These are phyloP conservation scores for Drosophila navojoa DNA, from an alignment of 1,140 invertebrate genomes.

Conservation along the genomic window DNA sequence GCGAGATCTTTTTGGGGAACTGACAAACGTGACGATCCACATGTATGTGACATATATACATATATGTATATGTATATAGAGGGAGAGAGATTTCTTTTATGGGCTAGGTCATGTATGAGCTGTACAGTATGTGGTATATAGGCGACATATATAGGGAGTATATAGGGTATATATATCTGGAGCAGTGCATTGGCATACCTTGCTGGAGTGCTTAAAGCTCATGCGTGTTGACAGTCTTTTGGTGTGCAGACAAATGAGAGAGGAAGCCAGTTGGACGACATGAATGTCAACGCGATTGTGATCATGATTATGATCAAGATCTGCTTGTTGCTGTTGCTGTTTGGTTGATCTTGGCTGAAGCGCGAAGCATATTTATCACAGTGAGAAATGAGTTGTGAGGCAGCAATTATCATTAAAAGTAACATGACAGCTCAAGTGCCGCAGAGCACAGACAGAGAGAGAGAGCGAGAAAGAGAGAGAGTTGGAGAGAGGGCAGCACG, in stretches of 20 bases:
- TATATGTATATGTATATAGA: neutral
- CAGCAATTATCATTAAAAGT: constrained; percentile 80
- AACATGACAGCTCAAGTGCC: constrained; percentile 66
- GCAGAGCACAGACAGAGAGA: constrained; percentile 9
- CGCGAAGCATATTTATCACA: constrained; percentile 69
- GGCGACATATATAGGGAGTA: neutral
- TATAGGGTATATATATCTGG: constrained; percentile 2
- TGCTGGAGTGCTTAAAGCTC: constrained; percentile 9
- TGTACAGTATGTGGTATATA: neutral
- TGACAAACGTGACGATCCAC: constrained; percentile 12
- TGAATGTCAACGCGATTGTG: constrained; percentile 33
- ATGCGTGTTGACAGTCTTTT: constrained; percentile 32
- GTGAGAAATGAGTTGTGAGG: constrained; percentile 80
- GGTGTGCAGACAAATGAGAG: constrained; percentile 35
- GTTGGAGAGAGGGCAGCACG: neutral
- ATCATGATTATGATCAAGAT: constrained; percentile 22
- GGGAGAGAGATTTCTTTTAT: neutral
- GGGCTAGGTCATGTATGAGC: neutral
- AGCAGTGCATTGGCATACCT: neutral
- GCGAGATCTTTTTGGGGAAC: neutral
- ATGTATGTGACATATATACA: neutral
- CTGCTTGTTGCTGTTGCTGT: neutral
- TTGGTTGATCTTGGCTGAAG: constrained; percentile 13
- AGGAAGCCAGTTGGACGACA: constrained; percentile 19
- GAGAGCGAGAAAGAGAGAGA: constrained; percentile 3